Base-by-base conservation (phyloP, 2,797 vertebrate species). In the Clarias fuscus region DNA sequence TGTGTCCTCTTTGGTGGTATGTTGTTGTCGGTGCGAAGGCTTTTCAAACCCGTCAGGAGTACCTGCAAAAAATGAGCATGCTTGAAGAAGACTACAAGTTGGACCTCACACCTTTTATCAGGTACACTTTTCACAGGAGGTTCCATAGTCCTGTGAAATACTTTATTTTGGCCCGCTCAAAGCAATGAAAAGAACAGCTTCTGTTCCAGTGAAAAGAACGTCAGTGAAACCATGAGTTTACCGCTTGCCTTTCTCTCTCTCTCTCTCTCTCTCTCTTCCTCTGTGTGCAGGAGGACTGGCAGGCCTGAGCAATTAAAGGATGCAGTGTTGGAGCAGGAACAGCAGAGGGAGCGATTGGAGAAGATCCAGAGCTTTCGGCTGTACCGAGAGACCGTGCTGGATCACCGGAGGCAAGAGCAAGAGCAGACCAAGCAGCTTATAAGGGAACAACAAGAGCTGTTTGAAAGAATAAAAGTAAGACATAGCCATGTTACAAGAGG, bases 331-430 rank as follows among this genome's bases (percentile, higher is more conserved):
- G 96, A 93, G 85, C 94, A 95, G 82, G 91, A 93, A 65, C 95
- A 94, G 91, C 91, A 92, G 61, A 94, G 89, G 87, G 72, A 90
- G 68, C 95, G 92, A 85, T 90, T 91, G 0, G 96, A 97, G 88
- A 95, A 96, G 92, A 92, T 97, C 79, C 96, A 96, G 86, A 90
- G 82, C 81, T 98, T 96, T 90, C 95, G 93, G 33, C 80, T 97
- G 88, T 88, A 95, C 37, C 92, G 94, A 68, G 91, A 92, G 20
- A 91, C 92, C 8, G 59, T 94, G 79, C 90, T 96, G 77, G 94
- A 97, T 86, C 89, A 94, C 80, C 95, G 93, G 62, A 88, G 94
- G 75, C 88, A 93, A 64, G 93, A 96, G 86, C 86, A 87, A 40
- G 91, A 93, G 76, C 82, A 96, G 90, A 91, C 91, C 76, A 89